Evolutionary conservation across 2,888 invertebrate genomes (phyloP).

Genomic region (Mayetiola destructor): DNA sequence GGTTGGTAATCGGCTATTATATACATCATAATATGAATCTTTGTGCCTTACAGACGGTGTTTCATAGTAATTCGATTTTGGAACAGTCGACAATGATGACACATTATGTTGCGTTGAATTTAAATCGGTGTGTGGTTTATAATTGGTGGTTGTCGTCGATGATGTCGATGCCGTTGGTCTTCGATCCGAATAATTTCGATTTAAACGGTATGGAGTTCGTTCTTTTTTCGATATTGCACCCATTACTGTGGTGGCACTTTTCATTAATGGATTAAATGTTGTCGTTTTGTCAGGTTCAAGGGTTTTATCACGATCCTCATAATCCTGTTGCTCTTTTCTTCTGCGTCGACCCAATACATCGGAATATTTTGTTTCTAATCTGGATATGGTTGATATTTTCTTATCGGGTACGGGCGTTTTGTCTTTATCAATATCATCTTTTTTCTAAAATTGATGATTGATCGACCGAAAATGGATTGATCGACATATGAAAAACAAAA

Average conservation of each 20-base stretch:
- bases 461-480: background rate
- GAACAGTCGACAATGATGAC: background rate
- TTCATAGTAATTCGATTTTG: conserved; percentile 1
- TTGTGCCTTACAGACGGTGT: conserved; percentile 22
- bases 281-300: conserved; percentile 43
- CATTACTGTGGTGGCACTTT: conserved; percentile 59
- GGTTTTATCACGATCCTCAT: conserved; percentile 52
- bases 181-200: conserved; percentile 26
- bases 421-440: conserved; percentile 27
- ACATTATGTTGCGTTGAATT: conserved; percentile 20
- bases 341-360: conserved; percentile 54
- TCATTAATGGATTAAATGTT: conserved; percentile 40
- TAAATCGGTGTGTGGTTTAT: conserved; percentile 21
- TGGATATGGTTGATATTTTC: conserved; percentile 43
- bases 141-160: conserved; percentile 25
- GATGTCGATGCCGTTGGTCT: conserved; percentile 27
- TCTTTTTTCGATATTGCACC: conserved; percentile 39
- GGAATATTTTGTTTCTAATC: conserved; percentile 66
- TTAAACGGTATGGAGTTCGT: conserved; percentile 30
- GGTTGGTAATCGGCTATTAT: conserved; percentile 14
- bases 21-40: conserved; percentile 28
- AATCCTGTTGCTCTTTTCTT: conserved; percentile 33
- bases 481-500: background rate
- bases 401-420: conserved; percentile 28
- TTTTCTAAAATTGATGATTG: background rate